A percentile compares a stretch with the other conserved stretches of the same genome.
phyloP scores from a whole-genome alignment of 2,797 vertebrate species.

The Sciurus vulgaris region DNA sequence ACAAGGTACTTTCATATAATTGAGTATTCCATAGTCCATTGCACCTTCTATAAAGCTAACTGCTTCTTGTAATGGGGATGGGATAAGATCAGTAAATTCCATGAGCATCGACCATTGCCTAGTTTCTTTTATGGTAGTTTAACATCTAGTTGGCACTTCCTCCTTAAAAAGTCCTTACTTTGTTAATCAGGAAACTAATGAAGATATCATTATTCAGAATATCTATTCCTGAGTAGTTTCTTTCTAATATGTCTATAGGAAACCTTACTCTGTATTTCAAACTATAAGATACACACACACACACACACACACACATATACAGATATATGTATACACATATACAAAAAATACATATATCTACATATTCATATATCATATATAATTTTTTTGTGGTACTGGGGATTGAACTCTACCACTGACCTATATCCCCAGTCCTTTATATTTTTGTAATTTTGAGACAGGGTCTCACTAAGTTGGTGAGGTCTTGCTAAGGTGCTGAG shows the following conservation, averaged over 20 bases:
- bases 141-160: not conserved
- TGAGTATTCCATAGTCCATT: not conserved
- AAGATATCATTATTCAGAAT: not conserved
- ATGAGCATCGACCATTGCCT: not conserved
- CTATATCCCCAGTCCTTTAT: no score
- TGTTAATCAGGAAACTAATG: not conserved
- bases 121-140: not conserved
- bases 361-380: no score
- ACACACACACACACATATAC: not conserved
- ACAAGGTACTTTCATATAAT: not conserved
- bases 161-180: not conserved
- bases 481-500: no score
- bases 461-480: no score
- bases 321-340: not conserved
- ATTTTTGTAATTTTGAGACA: no score
- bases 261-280: not conserved
- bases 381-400: no score
- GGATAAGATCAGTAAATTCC: not conserved
- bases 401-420: no score
- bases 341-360: not conserved
- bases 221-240: not conserved
- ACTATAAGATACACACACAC: not conserved
- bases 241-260: not conserved
- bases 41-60: conserved; percentile 7
- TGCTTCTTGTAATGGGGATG: not conserved